phyloP scores from a whole-genome alignment of 2,113 vertebrate species.

The Danionella cerebrum region DNA sequence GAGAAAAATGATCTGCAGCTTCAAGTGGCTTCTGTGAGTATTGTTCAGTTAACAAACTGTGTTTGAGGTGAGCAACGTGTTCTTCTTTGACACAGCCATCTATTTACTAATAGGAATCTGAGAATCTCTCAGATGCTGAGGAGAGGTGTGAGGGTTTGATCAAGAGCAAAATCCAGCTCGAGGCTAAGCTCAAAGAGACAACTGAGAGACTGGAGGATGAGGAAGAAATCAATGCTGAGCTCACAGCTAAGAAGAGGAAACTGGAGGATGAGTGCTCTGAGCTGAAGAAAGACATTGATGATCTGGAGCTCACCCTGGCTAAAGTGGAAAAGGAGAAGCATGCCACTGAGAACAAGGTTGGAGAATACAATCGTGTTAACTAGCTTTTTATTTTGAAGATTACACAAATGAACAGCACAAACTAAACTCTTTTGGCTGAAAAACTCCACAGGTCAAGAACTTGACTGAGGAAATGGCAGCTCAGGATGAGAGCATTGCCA shows the following conservation, averaged over 20 bases:
- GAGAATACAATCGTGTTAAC: too few species aligned
- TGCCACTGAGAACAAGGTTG: slow-evolving; percentile 58
- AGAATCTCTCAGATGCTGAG: slow-evolving; percentile 47
- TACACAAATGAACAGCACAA: background rate
- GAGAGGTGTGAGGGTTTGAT: slow-evolving; percentile 45
- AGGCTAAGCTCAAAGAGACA: slow-evolving; percentile 44
- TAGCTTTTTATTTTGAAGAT: too few species aligned
- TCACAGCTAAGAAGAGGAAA: slow-evolving; percentile 69
- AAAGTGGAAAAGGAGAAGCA: slow-evolving; percentile 73
- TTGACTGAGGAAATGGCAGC: slow-evolving; percentile 3
- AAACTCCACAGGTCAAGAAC: slow-evolving; percentile 21
- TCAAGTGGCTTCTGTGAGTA: slow-evolving; percentile 53
- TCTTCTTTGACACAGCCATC: background rate
- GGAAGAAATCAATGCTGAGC: slow-evolving; percentile 62
- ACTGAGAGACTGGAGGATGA: slow-evolving; percentile 67
- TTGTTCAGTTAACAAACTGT: slow-evolving; percentile 45
- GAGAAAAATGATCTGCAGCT: slow-evolving; percentile 39
- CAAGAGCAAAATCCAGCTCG: slow-evolving; percentile 45
- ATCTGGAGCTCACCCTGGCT: slow-evolving; percentile 67
- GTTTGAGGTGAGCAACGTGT: background rate
- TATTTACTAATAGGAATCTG: slow-evolving; percentile 49
- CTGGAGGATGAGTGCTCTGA: slow-evolving; percentile 74
- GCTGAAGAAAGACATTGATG: slow-evolving; percentile 72
- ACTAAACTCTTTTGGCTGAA: slow-evolving; percentile 56
- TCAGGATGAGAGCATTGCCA: slow-evolving; percentile 27